Evolutionary conservation across 1,140 invertebrate species (phyloP).

Genomic region (Drosophila insularis): DNA sequence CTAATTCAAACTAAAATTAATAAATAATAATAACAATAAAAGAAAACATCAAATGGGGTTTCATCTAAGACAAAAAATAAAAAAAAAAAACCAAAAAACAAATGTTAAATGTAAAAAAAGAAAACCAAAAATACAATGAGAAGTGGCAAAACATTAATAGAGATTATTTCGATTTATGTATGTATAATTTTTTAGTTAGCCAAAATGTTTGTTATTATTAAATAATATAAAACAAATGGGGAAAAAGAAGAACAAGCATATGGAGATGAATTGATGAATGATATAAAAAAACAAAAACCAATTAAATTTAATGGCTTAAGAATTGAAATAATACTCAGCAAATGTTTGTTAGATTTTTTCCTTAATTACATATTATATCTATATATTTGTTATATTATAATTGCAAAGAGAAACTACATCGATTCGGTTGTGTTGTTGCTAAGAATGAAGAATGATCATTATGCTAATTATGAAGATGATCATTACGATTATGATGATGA

Average conservation of each 20-base stretch:
- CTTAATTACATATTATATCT: constrained; percentile 42
- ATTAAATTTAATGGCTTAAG: constrained; percentile 9
- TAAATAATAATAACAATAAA: constrained; percentile 67
- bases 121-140: constrained; percentile 24
- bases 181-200: constrained; percentile 65
- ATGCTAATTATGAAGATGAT: background rate
- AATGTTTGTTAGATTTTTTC: constrained; percentile 62
- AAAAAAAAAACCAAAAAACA: background rate
- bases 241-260: background rate
- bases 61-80: constrained; percentile 70
- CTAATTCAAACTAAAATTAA: constrained; percentile 68
- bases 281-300: background rate
- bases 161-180: constrained; percentile 36
- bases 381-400: constrained; percentile 57
- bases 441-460: constrained; percentile 26
- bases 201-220: constrained; percentile 63
- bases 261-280: constrained; percentile 26
- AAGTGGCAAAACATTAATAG: constrained; percentile 44
- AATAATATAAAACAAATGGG: constrained; percentile 44
- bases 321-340: constrained; percentile 14
- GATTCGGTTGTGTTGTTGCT: constrained; percentile 80
- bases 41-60: constrained; percentile 80
- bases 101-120: background rate
- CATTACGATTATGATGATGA: constrained; percentile 2
- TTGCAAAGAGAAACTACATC: constrained; percentile 69